phyloP scores from a whole-genome alignment of 2,888 invertebrate genomes.

The Synergus itoensis region DNA sequence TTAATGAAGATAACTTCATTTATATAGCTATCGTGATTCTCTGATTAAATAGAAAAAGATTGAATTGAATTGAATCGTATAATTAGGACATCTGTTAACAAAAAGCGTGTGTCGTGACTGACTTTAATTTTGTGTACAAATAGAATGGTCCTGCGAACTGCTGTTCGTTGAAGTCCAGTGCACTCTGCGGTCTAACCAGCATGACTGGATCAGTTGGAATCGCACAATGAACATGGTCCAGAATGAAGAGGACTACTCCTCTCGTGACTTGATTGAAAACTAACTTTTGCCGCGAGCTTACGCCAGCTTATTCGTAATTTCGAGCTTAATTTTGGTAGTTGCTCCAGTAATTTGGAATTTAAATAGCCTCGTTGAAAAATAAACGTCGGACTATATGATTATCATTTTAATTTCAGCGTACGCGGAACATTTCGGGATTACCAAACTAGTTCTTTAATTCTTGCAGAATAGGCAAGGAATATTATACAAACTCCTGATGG shows the following conservation, averaged over 20 bases:
- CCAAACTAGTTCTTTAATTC: not conserved
- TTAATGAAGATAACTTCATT: too few species aligned
- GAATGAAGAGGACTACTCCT: constrained; percentile 36
- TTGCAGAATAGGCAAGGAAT: not conserved
- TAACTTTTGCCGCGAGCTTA: constrained; percentile 39
- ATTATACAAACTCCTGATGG: too few species aligned
- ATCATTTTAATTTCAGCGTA: not conserved
- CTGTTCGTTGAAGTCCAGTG: constrained; percentile 49
- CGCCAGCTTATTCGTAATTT: constrained; percentile 40
- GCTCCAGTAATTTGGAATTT: constrained; percentile 29
- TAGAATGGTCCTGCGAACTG: constrained; percentile 44
- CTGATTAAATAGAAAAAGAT: constrained; percentile 15
- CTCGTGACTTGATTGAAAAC: constrained; percentile 42
- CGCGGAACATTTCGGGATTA: not conserved
- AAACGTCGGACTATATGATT: not conserved
- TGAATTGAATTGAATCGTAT: constrained; percentile 34
- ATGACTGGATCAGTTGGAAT: constrained; percentile 38
- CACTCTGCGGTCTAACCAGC: constrained; percentile 48
- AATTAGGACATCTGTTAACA: constrained; percentile 42
- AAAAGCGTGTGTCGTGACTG: constrained; percentile 45
- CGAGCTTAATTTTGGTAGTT: constrained; percentile 17
- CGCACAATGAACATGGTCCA: constrained; percentile 36
- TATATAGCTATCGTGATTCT: too few species aligned
- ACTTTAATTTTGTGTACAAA: constrained; percentile 53
- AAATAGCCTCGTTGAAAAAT: not conserved